These are phyloP conservation scores for Sternotherus odoratus DNA, from an alignment of 2,797 vertebrate species.

Conservation along the genomic window DNA sequence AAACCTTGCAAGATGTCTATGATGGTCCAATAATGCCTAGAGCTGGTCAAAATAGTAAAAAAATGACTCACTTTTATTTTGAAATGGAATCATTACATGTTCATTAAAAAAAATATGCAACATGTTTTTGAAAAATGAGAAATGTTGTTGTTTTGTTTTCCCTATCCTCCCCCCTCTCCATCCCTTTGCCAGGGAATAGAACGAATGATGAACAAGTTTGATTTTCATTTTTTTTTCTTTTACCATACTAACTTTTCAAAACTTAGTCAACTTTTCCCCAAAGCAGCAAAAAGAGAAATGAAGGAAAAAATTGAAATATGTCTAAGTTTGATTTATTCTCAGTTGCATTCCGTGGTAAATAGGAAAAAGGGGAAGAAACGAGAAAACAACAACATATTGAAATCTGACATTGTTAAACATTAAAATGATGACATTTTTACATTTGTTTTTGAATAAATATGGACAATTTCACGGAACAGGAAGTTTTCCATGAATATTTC, in stretches of 20 bases:
- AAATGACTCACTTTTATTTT: background rate
- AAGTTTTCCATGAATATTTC: background rate
- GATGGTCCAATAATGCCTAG: background rate
- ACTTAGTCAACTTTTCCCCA: too few relatives aligned
- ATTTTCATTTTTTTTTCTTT: background rate
- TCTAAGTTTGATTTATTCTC: background rate
- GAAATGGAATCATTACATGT: background rate
- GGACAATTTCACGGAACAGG: background rate
- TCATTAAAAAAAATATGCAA: background rate
- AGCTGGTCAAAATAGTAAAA: background rate
- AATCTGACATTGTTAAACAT: background rate
- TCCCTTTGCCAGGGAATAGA: background rate
- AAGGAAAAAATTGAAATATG: background rate
- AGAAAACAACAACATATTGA: background rate
- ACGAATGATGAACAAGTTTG: background rate
- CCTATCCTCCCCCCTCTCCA: too few relatives aligned
- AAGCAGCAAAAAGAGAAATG: too few relatives aligned
- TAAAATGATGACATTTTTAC: background rate
- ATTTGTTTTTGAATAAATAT: background rate
- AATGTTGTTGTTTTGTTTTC: background rate
- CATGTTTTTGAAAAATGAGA: background rate
- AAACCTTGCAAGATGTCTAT: background rate
- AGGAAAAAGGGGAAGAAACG: background rate
- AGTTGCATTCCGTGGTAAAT: background rate
- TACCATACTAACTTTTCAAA: background rate